These are phyloP conservation scores for Anguilla marmorata DNA, from an alignment of 2,797 vertebrate species.

Conservation along the genomic window DNA sequence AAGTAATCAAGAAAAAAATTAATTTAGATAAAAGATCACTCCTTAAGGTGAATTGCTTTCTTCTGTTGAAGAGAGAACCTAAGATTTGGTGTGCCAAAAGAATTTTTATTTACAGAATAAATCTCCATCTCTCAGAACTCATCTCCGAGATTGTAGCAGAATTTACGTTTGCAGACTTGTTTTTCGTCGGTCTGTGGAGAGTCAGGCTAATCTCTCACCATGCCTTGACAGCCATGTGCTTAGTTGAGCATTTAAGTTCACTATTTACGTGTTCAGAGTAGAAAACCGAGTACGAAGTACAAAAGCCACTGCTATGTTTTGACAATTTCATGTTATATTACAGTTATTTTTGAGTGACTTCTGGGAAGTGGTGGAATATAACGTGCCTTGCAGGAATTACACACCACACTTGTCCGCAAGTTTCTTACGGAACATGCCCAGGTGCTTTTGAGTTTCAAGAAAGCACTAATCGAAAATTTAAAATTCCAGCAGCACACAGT, in stretches of 20 bases:
- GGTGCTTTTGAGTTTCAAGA: neutral
- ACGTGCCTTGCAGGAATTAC: no score
- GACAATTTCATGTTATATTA: no score
- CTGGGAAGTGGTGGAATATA: no score
- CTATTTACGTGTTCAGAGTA: neutral
- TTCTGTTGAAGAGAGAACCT: neutral
- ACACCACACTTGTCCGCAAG: no score
- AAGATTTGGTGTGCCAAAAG: neutral
- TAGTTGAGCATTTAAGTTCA: neutral
- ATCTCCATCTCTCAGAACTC: neutral
- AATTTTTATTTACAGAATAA: neutral
- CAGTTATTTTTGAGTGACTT: no score
- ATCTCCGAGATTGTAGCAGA: neutral
- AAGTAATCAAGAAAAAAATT: neutral
- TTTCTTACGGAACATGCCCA: no score
- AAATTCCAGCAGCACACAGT: neutral
- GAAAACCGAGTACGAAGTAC: neutral
- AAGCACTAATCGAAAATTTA: neutral
- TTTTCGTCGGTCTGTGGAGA: neutral
- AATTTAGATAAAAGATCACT: neutral
- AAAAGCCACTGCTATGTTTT: no score
- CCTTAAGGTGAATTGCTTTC: neutral
- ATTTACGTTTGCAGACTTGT: neutral
- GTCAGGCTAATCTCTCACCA: neutral
- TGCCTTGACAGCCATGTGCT: neutral